These are phyloP conservation scores for Habrosyne pyritoides DNA, from an alignment of 2,888 invertebrate species.

Conservation along the genomic window DNA sequence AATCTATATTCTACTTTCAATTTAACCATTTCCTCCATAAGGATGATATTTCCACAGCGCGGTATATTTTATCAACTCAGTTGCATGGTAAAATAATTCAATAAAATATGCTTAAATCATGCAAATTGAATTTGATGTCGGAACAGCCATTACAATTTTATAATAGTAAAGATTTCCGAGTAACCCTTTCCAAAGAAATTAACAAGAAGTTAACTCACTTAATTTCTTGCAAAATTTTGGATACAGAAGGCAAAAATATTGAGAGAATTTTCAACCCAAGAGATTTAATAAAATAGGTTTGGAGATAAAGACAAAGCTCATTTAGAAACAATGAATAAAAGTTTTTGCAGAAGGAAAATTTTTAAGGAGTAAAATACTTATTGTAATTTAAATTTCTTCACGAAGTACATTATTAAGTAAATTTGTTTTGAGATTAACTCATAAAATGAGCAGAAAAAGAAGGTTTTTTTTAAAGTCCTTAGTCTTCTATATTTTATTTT, in stretches of 20 bases:
- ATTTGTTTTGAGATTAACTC: slow-evolving; percentile 1
- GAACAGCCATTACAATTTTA: background rate
- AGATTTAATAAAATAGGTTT: slow-evolving; percentile 5
- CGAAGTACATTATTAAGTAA: slow-evolving; percentile 3
- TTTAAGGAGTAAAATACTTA: slow-evolving; percentile 3
- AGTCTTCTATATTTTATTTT: too few species aligned
- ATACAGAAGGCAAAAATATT: slow-evolving; percentile 4
- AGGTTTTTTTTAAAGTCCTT: background rate
- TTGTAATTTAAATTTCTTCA: background rate
- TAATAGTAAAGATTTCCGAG: background rate
- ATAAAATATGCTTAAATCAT: background rate
- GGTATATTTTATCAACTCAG: too few species aligned
- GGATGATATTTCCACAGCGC: too few species aligned
- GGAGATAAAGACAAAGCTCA: slow-evolving; percentile 3
- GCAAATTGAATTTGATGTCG: background rate
- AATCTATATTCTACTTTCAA: too few species aligned
- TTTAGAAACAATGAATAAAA: slow-evolving; percentile 4
- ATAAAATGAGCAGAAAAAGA: background rate
- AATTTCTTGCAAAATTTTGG: slow-evolving; percentile 1
- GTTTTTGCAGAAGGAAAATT: background rate
- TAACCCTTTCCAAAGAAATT: background rate
- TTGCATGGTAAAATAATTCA: too few species aligned
- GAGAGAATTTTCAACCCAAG: background rate
- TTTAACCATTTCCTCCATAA: too few species aligned
- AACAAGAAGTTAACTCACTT: slow-evolving; percentile 3